Conservation (phyloP, 2,888 invertebrate genomes). For the Iselma pallidipennis region DNA sequence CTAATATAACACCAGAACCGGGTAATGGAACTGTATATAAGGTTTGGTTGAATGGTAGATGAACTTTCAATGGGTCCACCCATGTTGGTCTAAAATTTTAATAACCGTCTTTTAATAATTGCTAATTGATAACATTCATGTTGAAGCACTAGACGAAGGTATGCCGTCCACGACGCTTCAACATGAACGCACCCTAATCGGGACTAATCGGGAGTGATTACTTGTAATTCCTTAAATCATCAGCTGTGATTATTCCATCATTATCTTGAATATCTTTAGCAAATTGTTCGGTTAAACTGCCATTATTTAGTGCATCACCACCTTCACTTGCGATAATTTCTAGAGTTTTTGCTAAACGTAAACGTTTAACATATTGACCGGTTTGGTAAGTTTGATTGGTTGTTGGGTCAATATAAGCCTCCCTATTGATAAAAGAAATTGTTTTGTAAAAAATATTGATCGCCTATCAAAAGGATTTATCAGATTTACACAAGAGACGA, state of each 20-base stretch:
- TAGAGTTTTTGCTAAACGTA: slow-evolving; percentile 37
- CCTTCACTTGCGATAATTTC: slow-evolving; percentile 59
- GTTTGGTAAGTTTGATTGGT: slow-evolving; percentile 36
- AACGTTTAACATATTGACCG: slow-evolving; percentile 33
- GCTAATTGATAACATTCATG: neutral
- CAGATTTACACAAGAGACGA: no score
- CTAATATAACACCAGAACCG: slow-evolving; percentile 80
- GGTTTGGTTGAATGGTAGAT: slow-evolving; percentile 64
- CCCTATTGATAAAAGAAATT: slow-evolving; percentile 32
- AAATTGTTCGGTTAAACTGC: slow-evolving; percentile 56
- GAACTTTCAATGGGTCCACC: slow-evolving; percentile 65
- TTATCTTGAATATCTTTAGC: slow-evolving; percentile 52
- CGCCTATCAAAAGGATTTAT: no score
- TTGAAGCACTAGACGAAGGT: no score
- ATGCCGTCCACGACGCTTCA: no score
- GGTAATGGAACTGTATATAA: slow-evolving; percentile 81
- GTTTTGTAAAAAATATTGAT: no score
- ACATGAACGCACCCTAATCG: no score
- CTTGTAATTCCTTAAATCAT: slow-evolving; percentile 77
- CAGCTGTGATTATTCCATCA: slow-evolving; percentile 77
- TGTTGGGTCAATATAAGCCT: slow-evolving; percentile 37
- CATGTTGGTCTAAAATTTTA: slow-evolving; percentile 62
- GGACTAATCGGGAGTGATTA: no score
- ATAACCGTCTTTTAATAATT: neutral
- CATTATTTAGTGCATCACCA: slow-evolving; percentile 62